Base-by-base conservation (phyloP, 2,888 invertebrate species). In the Tetragnatha montana region DNA sequence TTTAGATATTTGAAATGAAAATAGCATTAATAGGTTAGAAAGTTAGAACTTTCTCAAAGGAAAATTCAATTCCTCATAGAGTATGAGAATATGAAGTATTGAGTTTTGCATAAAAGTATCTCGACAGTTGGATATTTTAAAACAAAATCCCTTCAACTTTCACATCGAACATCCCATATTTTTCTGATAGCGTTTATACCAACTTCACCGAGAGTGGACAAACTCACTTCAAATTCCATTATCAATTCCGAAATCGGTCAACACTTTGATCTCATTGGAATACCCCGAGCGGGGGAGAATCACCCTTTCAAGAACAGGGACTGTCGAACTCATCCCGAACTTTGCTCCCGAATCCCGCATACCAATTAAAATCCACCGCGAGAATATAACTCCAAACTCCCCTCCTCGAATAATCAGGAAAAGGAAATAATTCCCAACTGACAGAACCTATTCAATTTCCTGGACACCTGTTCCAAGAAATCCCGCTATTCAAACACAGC, bases 391-490 rank as follows among this genome's bases (percentile, higher is more conserved):
- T 7, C 17, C 60, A 22, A 17, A 75, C n/a, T 6, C 22, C 4
- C 35, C n/a, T 60, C 68, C 14, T 21, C 51, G 50, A 50, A 50
- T 49, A 78, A 50, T 51, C 19, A 50, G n/a, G 12, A 17, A 35
- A 21, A 22, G 68, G 79, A 80, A 80, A 60, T 68, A 68, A 78
- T 78, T 51, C 50, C 14, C 73, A 10, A 73, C 19, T 76, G 47
- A 35, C 51, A 17, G 35, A 68, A 22, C 22, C 80, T 47, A 81
- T 69, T 68, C 8, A 68, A 22, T 69, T 80, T 69, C 35, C n/a
- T 35, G n/a, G 50, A 51, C 78, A 79, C 50, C 50, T 85, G 79
- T 79, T 51, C 35, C 10, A 85, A 69, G 68, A 85, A 47, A 49
- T 74, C 19, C 8, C 49, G 19, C 17, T 49, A 70, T 22, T 19